Base-by-base conservation (phyloP, 2,888 invertebrate genomes). In the Zhuqinia jingwanae region DNA sequence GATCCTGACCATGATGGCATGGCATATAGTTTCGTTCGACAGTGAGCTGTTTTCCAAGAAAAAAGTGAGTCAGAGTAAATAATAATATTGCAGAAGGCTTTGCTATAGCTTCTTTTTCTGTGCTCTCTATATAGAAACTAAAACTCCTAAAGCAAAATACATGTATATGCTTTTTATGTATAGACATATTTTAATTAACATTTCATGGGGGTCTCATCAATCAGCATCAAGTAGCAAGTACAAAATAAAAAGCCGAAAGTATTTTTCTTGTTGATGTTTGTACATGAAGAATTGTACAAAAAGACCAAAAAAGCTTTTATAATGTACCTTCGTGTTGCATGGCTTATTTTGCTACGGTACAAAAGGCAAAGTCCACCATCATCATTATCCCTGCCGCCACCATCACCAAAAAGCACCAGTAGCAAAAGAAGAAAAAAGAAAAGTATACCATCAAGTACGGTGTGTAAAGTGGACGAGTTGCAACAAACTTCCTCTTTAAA, bases 161-260 rank as follows among this genome's bases (percentile, higher is more conserved):
- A n/a, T 11, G 1, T 17, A 53, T 53, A 53, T n/a, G n/a, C 17
- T 17, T 50, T 45, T 45, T 47, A 47, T 47, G n/a, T 47, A 47
- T n/a, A 27, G 5, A n/a, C 20, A 17, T 17, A 17, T 17, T 53
- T 17, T n/a, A 53, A 78, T 78, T 78, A 85, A 85, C 70, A 77
- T 85, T 85, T 78, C 78, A 85, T 82, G 75, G 2, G 82, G 82
- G 82, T 76, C 83, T 83, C 83, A 83, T 83, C 76, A 76, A 83
- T 83, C 83, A 83, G 76, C 65, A 53, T 75, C 70, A 81, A 13
- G 20, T 10, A 20, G 25, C 20, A 22, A n/a, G n/a, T n/a, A n/a
- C n/a, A n/a, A n/a, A 10, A 58, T 10, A 10, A 50, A 50, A 13
- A 50, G 50, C 50, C 36, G 8, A 13, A 15, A 53, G n/a, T 53